These are phyloP conservation scores for Tinea pellionella DNA, from an alignment of 2,888 invertebrate species.

Conservation along the genomic window DNA sequence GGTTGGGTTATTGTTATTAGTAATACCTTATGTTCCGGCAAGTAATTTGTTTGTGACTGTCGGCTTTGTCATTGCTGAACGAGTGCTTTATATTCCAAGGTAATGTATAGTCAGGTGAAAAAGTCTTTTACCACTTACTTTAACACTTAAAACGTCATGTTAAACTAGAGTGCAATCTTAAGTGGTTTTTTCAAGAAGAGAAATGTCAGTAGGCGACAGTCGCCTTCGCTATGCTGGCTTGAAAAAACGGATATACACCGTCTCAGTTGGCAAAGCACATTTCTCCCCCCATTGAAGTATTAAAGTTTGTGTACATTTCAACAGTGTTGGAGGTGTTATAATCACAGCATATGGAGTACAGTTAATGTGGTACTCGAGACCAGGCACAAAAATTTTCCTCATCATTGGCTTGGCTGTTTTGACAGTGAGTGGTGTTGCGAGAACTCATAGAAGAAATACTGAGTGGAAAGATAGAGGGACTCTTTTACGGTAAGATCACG, in stretches of 20 bases:
- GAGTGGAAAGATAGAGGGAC: conserved; percentile 85
- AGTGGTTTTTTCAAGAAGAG: too few species aligned
- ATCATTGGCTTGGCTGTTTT: conserved; percentile 71
- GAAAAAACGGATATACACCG: too few species aligned
- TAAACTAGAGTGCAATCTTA: too few species aligned
- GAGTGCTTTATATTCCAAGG: conserved; percentile 90
- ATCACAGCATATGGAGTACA: conserved; percentile 83
- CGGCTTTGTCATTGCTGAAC: conserved; percentile 88
- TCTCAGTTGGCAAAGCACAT: too few species aligned
- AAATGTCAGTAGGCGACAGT: too few species aligned
- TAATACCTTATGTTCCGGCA: conserved; percentile 87
- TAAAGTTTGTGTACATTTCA: too few species aligned
- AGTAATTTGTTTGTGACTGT: conserved; percentile 85
- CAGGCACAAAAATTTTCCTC: conserved; percentile 62
- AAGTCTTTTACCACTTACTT: background rate
- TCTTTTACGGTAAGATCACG: conserved; percentile 72
- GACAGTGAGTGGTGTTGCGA: conserved; percentile 72
- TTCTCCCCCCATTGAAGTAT: too few species aligned
- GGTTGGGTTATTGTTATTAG: conserved; percentile 77
- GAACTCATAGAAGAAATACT: conserved; percentile 77
- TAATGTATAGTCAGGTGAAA: conserved; percentile 29
- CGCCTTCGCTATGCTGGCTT: too few species aligned
- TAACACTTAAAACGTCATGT: too few species aligned
- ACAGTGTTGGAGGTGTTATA: conserved; percentile 84
- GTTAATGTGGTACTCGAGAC: conserved; percentile 73